Evolutionary conservation across 1,140 invertebrate genomes (phyloP).

Genomic region (Hypsibius dujardini): DNA sequence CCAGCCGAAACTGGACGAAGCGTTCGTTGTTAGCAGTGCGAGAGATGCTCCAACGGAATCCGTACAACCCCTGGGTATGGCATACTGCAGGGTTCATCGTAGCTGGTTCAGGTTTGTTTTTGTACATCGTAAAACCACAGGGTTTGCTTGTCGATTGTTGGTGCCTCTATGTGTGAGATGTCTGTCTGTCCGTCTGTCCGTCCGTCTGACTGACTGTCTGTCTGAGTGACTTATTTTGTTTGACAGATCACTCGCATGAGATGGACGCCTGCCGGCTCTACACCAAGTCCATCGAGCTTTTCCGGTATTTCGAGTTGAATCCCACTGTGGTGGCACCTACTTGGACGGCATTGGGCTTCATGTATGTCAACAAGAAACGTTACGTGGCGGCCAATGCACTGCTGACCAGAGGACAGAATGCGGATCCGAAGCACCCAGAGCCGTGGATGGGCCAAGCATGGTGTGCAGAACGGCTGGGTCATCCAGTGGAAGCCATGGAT

Average conservation of each 20-base stretch:
- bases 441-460: background rate
- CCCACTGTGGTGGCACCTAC: background rate
- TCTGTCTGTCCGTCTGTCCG: too few relatives aligned
- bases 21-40: background rate
- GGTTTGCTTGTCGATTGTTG: too few relatives aligned
- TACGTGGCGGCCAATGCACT: background rate
- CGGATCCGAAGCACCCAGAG: background rate
- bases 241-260: too few relatives aligned
- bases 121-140: too few relatives aligned
- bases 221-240: too few relatives aligned
- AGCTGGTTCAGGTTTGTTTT: too few relatives aligned
- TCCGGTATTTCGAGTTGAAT: background rate
- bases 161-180: too few relatives aligned
- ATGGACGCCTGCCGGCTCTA: background rate
- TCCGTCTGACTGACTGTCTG: too few relatives aligned
- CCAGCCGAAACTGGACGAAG: background rate
- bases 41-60: background rate
- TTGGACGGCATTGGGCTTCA: background rate
- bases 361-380: background rate
- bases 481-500: background rate
- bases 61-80: slow-evolving; percentile 1
- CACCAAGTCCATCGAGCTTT: slow-evolving; percentile 9
- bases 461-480: background rate
- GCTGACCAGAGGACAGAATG: background rate
- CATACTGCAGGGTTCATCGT: background rate